Percentiles rank a stretch among this genome's conserved stretches.
These are phyloP conservation scores for Amphiprion clarkii DNA, from an alignment of 2,797 vertebrate species.

Conservation along the genomic window DNA sequence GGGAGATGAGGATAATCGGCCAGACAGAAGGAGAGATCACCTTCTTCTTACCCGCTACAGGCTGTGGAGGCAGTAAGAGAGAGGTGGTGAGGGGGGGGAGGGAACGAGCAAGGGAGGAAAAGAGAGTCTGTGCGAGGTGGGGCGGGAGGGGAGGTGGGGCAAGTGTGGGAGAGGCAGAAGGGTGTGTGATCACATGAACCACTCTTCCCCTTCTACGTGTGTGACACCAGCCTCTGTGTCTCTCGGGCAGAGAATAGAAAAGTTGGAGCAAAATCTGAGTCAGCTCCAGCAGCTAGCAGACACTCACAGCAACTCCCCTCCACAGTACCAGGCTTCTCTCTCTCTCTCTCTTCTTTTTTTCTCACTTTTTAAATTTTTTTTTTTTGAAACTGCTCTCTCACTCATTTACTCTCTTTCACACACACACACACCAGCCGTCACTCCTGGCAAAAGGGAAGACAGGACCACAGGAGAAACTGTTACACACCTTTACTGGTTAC, in stretches of 20 bases:
- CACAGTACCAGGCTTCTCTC: constrained; percentile 54
- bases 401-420: constrained; percentile 40
- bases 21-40: constrained; percentile 60
- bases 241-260: constrained; percentile 74
- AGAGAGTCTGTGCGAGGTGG: constrained; percentile 55
- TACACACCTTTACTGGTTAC: constrained; percentile 71
- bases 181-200: constrained; percentile 84
- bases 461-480: constrained; percentile 70
- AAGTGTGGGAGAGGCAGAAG: constrained; percentile 82
- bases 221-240: constrained; percentile 73
- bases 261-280: constrained; percentile 80
- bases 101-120: constrained; percentile 38
- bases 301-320: constrained; percentile 56
- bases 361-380: neutral
- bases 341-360: constrained; percentile 43
- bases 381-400: constrained; percentile 38
- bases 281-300: constrained; percentile 66
- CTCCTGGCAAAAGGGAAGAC: constrained; percentile 75
- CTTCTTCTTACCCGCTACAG: constrained; percentile 48
- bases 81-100: constrained; percentile 19
- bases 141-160: constrained; percentile 64
- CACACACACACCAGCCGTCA: constrained; percentile 56
- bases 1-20: constrained; percentile 46
- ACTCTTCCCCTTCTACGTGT: constrained; percentile 75
- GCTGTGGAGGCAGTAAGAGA: constrained; percentile 31